Conservation (phyloP, 2,888 invertebrate species). For the Melinopterus prodromus region DNA sequence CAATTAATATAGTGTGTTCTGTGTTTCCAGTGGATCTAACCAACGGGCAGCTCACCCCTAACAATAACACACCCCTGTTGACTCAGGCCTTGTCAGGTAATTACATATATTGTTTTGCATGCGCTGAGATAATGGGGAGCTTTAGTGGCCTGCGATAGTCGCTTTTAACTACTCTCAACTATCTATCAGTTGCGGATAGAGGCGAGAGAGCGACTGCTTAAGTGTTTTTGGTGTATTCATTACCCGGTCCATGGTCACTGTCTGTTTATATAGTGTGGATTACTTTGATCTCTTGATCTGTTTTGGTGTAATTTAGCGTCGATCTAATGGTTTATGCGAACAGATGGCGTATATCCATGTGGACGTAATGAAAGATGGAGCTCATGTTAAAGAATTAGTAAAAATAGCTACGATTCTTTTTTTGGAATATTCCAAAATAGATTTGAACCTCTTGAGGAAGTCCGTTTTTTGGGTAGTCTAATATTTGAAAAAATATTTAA, state of each 20-base stretch:
- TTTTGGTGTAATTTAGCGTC: background rate
- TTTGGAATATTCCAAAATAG: too few relatives aligned
- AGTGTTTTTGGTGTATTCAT: background rate
- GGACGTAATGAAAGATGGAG: too few relatives aligned
- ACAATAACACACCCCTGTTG: constrained; percentile 94
- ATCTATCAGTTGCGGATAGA: background rate
- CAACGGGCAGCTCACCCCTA: constrained; percentile 95
- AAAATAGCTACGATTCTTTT: too few relatives aligned
- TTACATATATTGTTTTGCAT: constrained; percentile 55
- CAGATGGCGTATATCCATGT: too few relatives aligned
- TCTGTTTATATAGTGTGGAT: background rate
- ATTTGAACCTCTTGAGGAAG: too few relatives aligned
- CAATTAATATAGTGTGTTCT: constrained; percentile 56
- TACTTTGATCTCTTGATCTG: background rate
- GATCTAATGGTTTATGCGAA: too few relatives aligned
- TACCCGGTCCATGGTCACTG: background rate
- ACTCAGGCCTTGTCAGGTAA: constrained; percentile 96
- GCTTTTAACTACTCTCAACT: background rate
- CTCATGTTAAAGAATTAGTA: too few relatives aligned
- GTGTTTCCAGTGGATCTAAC: constrained; percentile 85
- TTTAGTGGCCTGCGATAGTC: constrained; percentile 27
- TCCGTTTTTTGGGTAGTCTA: too few relatives aligned
- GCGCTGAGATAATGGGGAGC: constrained; percentile 35
- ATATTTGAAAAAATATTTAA: too few relatives aligned
- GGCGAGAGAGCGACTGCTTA: background rate